Percentiles rank a stretch among this genome's conserved stretches.
These are phyloP conservation scores for Jordanella pulchra DNA, from an alignment of 2,797 vertebrate species.

Conservation along the genomic window DNA sequence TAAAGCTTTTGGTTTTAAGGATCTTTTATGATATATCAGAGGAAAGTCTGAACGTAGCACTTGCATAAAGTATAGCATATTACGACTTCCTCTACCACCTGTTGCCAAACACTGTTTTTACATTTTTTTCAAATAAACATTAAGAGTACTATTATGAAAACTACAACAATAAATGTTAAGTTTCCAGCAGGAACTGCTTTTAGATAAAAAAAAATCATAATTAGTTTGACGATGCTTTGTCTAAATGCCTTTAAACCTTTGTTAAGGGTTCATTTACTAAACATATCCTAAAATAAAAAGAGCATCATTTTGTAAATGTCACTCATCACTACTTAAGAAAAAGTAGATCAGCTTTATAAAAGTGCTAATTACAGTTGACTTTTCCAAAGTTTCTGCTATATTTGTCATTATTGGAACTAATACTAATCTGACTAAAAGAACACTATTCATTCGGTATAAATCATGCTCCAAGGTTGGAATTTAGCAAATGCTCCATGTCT, in stretches of 20 bases:
- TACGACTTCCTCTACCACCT: too few relatives aligned
- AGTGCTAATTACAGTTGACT: neutral
- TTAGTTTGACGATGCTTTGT: neutral
- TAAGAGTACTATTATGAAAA: neutral
- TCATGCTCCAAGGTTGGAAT: neutral
- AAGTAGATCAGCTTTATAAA: neutral
- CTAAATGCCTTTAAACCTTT: neutral
- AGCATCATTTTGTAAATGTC: neutral
- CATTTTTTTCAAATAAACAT: neutral
- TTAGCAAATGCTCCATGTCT: neutral
- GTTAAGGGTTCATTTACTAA: neutral
- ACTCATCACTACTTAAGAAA: neutral
- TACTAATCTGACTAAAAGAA: neutral
- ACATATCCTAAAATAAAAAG: neutral
- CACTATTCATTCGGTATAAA: neutral
- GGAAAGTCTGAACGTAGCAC: too few relatives aligned
- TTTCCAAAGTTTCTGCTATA: neutral
- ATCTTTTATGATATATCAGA: neutral
- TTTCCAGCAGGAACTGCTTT: neutral
- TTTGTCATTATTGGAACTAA: neutral
- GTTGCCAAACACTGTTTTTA: neutral
- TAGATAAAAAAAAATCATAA: neutral
- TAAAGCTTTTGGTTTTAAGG: neutral
- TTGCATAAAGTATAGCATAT: too few relatives aligned
- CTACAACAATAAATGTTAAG: neutral